Evolutionary conservation across 1,140 invertebrate species (phyloP), one percentile per base, ranked within the genome.

Genomic region (Pseudachorutes palmiensis): DNA sequence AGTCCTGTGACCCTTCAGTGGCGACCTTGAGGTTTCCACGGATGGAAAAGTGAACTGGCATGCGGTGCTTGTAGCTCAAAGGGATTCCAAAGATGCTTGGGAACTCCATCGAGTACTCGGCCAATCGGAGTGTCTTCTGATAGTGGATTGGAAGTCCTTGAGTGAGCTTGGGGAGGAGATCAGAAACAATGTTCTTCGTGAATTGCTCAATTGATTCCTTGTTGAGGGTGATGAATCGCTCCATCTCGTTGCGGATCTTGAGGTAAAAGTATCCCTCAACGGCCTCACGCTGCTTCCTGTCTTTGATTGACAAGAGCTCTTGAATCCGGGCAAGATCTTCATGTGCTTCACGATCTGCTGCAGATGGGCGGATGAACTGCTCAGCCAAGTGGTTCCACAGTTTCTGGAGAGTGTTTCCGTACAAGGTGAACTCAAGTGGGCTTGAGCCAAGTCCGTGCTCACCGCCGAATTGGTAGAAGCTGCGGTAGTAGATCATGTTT

Each of bases 21-120:
- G 48, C 32, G 19, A 70, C 9, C 58, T 70, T 74, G 28, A 71
- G n/a, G 49, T 61, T 62, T 66, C 72, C 72, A 32, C 66, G 62
- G 64, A 74, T 3, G 64, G 70, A 71, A 14, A 74, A 1, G 60
- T 72, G 66, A 28, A 65, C 2, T 26, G 70, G 70, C 57, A 71
- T 32, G 12, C 61, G 49, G 65, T 65, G 51, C 2, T 65, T 62
- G 68, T 70, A 70, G 31, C 31, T 55, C 30, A 71, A 19, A 33
- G 72, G 72, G 29, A 71, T 1, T 58, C 72, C 72, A 24, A 74
- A 65, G 41, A 51, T 64, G 41, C 68, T 66, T n/a, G 70, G 65
- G 67, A 71, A 66, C 45, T 67, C 62, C 22, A 63, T 60, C 29
- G 67, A 32, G 30, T 71, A 66, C 22, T 70, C 67, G 32, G 64